These are phyloP conservation scores for Drosophila mulleri DNA, from an alignment of 2,888 invertebrate species.

Conservation along the genomic window DNA sequence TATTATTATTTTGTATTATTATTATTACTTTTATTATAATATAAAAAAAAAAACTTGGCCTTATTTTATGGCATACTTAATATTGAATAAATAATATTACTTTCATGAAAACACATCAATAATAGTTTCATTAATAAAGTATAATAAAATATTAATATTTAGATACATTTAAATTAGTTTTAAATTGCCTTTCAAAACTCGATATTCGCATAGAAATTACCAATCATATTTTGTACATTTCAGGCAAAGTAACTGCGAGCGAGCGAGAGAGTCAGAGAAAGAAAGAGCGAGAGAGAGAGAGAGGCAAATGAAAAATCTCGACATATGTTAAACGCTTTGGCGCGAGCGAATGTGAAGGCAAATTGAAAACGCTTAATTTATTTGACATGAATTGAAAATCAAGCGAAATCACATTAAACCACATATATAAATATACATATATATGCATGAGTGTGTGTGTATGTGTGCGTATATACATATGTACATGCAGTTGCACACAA, in stretches of 20 bases:
- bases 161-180: background rate
- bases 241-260: background rate
- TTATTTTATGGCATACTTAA: no score
- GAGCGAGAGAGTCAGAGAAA: background rate
- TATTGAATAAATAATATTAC: no score
- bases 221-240: background rate
- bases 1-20: no score
- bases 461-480: background rate
- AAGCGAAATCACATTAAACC: constrained; percentile 31
- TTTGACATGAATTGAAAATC: constrained; percentile 44
- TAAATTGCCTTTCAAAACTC: background rate
- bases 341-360: constrained; percentile 21
- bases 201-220: background rate
- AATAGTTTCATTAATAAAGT: no score
- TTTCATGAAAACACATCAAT: no score
- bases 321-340: constrained; percentile 21
- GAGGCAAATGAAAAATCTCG: background rate
- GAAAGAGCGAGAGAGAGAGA: constrained; percentile 1
- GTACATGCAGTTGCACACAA: constrained; percentile 7
- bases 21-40: no score
- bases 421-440: background rate
- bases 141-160: no score
- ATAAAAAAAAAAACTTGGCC: no score
- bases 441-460: background rate
- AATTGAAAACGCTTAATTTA: constrained; percentile 41